Base-by-base conservation (phyloP, 2,113 vertebrate species). In the Cyprinodon brontotheroides region DNA sequence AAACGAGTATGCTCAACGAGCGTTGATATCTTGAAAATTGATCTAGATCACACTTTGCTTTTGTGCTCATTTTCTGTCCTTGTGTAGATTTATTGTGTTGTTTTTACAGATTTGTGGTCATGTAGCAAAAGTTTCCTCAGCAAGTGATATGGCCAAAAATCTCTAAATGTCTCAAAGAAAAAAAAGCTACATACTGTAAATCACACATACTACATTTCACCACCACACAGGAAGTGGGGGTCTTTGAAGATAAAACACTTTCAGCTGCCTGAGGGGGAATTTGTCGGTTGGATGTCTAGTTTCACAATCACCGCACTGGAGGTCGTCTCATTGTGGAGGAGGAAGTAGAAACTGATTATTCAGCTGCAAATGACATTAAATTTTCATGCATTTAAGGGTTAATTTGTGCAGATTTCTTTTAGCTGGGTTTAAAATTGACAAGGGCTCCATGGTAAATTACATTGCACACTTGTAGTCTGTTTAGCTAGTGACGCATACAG, bases 171-270 rank as follows among this genome's bases (percentile, higher is more conserved):
- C 65, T 29, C 9, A 43, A 39, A 65, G 17, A 48, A 59, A 61
- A 41, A 17, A 40, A 29, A 1, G 4, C n/a, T 1, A 36, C 2
- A 59, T 6, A 65, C 37, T 22, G 41, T 37, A 68, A n/a, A 75
- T 47, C 45, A 15, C 36, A 69, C 12, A 61, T 57, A 69, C 12
- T 70, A 82, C 79, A 84, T 59, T 75, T 5, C 73, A 88, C 86
- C 86, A 79, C 80, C 82, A 10, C 11, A 64, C 8, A 82, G 89
- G 83, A 87, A 86, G 79, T 63, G 60, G 78, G 89, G 80, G 80
- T 64, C 75, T 88, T 83, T 84, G 74, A 86, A 72, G 69, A 53
- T 15, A 69, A 70, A 71, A 39, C 53, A 59, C 17, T 65, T 60
- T 48, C 14, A 61, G 60, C 4, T 9, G 36, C 15, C 10, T 0